Conservation (phyloP, 1,140 invertebrate species). For the Neodiprion fabricii region DNA sequence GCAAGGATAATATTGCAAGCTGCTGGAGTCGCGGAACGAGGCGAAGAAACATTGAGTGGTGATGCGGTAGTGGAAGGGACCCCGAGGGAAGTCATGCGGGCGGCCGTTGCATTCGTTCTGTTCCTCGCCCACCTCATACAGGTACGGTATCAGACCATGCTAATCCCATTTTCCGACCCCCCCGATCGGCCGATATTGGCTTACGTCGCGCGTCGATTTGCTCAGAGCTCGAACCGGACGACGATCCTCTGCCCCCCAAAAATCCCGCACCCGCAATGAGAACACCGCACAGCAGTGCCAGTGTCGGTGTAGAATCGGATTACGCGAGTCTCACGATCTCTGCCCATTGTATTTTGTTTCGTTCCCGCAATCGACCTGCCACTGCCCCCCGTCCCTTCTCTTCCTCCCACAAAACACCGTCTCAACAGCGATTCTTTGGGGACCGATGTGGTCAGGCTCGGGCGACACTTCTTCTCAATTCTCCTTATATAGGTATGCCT, state of each 20-base stretch:
- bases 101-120: conserved; percentile 61
- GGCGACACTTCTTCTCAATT: background rate
- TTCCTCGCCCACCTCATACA: conserved; percentile 62
- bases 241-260: too few relatives aligned
- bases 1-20: too few relatives aligned
- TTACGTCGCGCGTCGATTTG: too few relatives aligned
- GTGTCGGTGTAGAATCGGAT: too few relatives aligned
- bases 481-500: background rate
- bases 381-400: too few relatives aligned
- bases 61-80: conserved; percentile 62
- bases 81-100: conserved; percentile 62
- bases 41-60: conserved; percentile 47
- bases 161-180: background rate
- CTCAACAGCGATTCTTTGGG: background rate
- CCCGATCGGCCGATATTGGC: too few relatives aligned
- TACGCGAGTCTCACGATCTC: too few relatives aligned
- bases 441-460: background rate
- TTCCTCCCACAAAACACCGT: background rate
- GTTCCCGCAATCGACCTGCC: too few relatives aligned
- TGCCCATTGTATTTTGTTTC: too few relatives aligned
- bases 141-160: conserved; percentile 33
- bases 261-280: too few relatives aligned
- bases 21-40: conserved; percentile 6
- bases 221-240: too few relatives aligned
- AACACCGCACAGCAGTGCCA: too few relatives aligned